Conservation (phyloP, 1,140 invertebrate species). For the Dreissena polymorpha region DNA sequence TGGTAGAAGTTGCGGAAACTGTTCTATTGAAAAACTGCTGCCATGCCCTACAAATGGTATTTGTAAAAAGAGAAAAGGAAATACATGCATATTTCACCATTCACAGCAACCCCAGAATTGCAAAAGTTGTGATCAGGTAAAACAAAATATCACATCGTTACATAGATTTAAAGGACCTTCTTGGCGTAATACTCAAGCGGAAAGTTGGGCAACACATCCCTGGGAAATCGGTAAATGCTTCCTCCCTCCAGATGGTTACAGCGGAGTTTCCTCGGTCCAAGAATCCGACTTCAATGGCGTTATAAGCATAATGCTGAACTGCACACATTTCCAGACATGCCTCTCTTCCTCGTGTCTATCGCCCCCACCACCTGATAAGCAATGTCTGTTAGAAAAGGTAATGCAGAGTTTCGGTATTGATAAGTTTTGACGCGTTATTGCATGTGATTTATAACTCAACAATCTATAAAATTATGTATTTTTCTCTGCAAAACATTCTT, state of each 20-base stretch:
- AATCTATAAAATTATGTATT: too few relatives aligned
- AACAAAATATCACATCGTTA: neutral
- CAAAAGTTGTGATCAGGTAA: neutral
- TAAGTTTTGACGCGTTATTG: neutral
- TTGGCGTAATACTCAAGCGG: neutral
- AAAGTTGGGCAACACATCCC: neutral
- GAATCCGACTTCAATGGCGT: neutral
- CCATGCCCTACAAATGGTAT: neutral
- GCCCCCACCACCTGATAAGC: too few relatives aligned
- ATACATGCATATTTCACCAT: neutral
- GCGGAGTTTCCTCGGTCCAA: neutral
- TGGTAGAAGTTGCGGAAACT: neutral
- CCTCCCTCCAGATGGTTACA: slow-evolving; percentile 5
- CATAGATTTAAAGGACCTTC: neutral
- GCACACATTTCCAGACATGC: neutral
- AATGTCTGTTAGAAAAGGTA: too few relatives aligned
- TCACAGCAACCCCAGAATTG: neutral
- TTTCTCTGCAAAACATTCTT: too few relatives aligned
- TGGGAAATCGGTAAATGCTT: neutral
- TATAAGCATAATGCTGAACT: neutral
- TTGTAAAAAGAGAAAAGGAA: neutral
- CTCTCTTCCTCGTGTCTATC: neutral
- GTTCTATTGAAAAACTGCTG: neutral
- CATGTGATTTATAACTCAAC: too few relatives aligned
- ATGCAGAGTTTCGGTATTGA: neutral